Conservation (phyloP, 2,888 invertebrate species). For the Meghimatium bilineatum region DNA sequence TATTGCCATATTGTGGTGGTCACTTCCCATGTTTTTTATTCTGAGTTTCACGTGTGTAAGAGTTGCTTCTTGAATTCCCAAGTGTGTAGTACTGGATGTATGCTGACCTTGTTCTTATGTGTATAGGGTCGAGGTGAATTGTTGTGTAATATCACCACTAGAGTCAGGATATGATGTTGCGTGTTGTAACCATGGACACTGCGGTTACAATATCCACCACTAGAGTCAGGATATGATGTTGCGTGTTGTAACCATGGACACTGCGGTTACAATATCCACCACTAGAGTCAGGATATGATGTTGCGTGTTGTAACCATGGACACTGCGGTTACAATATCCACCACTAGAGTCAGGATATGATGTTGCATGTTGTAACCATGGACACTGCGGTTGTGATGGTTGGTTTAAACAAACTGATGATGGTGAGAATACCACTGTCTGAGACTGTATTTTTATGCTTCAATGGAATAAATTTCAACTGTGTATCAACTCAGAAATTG, state of each 20-base stretch:
- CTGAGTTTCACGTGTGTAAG: background rate
- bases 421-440: background rate
- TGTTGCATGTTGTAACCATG: background rate
- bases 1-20: background rate
- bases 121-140: background rate
- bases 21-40: background rate
- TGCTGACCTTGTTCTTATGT: background rate
- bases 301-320: background rate
- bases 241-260: background rate
- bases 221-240: background rate
- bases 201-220: background rate
- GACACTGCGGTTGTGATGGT: background rate
- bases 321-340: background rate
- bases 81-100: background rate
- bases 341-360: background rate
- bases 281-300: background rate
- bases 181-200: background rate
- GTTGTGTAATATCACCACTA: background rate
- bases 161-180: background rate
- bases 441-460: background rate
- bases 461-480: slow-evolving; percentile 8
- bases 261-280: background rate
- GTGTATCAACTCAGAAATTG: background rate
- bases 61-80: background rate
- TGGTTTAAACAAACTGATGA: background rate